These are phyloP conservation scores for Darwinula stevensoni DNA, from an alignment of 2,888 invertebrate genomes.

Conservation along the genomic window DNA sequence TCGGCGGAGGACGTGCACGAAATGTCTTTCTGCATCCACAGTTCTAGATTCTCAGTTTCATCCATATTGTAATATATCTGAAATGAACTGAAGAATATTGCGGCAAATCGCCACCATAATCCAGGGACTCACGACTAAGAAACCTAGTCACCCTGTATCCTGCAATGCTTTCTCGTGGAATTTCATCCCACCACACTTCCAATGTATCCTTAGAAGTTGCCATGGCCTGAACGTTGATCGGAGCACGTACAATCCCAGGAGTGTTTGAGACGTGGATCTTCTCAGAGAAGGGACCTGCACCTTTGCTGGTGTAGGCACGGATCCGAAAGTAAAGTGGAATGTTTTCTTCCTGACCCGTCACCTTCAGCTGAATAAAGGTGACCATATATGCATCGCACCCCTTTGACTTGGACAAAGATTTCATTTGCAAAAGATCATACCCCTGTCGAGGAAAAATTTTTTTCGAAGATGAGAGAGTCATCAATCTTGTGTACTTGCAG, in stretches of 20 bases:
- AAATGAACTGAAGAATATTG: too few species aligned
- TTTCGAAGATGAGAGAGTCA: conserved; percentile 44
- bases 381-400: too few species aligned
- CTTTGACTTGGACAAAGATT: too few species aligned
- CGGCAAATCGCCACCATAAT: too few species aligned
- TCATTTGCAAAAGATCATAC: too few species aligned
- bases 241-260: conserved; percentile 67
- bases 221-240: conserved; percentile 72
- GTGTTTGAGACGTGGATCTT: conserved; percentile 51
- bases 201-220: conserved; percentile 77
- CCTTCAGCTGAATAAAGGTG: conserved; percentile 31
- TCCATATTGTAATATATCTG: conserved; percentile 68
- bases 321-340: conserved; percentile 79
- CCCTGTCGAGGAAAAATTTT: conserved; percentile 43
- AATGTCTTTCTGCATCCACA: conserved; percentile 61
- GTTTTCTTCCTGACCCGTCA: conserved; percentile 66
- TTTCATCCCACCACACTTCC: conserved; percentile 75
- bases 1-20: conserved; percentile 67
- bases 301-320: conserved; percentile 63
- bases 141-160: conserved; percentile 44
- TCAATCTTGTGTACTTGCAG: conserved; percentile 59
- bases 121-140: too few species aligned
- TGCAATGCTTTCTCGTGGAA: conserved; percentile 49
- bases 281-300: conserved; percentile 71
- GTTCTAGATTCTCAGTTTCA: conserved; percentile 66